phyloP scores from a whole-genome alignment of 2,888 invertebrate species.

The Euzophera pinguis region DNA sequence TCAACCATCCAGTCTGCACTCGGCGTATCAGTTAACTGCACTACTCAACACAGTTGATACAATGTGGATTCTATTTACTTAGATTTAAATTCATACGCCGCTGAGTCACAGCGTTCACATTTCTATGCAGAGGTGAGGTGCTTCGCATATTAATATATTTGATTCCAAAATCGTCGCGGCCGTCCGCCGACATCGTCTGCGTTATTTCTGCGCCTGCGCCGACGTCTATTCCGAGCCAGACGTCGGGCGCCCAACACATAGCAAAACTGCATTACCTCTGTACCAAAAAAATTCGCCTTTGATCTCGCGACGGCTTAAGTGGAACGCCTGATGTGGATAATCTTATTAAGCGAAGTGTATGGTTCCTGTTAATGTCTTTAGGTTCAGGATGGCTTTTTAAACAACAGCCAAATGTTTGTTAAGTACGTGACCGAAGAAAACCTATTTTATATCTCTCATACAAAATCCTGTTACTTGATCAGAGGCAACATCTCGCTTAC shows the following conservation, averaged over 20 bases:
- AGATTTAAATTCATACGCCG: constrained; percentile 4
- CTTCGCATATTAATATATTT: constrained; percentile 50
- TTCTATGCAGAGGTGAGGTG: constrained; percentile 37
- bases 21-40: too few species aligned
- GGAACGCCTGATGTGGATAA: constrained; percentile 6
- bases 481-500: too few species aligned
- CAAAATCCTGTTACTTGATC: too few species aligned
- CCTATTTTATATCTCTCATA: too few species aligned
- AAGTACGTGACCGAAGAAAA: too few species aligned
- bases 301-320: constrained; percentile 30
- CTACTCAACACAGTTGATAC: too few species aligned
- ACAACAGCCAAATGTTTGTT: too few species aligned
- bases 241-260: constrained; percentile 39
- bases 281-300: constrained; percentile 46
- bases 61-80: too few species aligned
- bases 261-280: constrained; percentile 50
- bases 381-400: too few species aligned
- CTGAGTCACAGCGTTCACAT: constrained; percentile 40
- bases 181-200: constrained; percentile 49
- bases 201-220: constrained; percentile 46
- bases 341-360: background rate
- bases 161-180: constrained; percentile 45
- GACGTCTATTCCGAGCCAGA: constrained; percentile 48
- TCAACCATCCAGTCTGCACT: too few species aligned
- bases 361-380: background rate